A percentile compares a stretch with the other conserved stretches of the same genome.
phyloP scores from a whole-genome alignment of 2,113 vertebrate species.

The Australoheros scitulus region DNA sequence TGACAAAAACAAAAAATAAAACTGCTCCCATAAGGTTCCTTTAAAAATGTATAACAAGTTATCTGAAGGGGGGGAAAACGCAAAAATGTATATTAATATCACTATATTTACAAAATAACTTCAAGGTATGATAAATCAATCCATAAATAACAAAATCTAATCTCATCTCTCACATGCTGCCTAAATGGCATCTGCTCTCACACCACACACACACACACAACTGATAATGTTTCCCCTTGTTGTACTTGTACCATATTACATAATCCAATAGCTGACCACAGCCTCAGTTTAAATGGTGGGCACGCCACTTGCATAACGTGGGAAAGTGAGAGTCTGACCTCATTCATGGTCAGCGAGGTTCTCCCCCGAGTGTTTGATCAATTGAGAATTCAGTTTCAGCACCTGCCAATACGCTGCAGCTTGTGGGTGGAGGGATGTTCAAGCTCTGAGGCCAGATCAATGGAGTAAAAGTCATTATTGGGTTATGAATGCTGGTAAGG shows the following conservation, averaged over 20 bases:
- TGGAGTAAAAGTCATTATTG: conserved; percentile 75
- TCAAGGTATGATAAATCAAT: not conserved
- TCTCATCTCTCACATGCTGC: not conserved
- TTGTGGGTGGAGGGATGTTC: conserved; percentile 49
- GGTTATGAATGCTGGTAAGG: conserved; percentile 65
- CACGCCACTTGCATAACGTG: conserved; percentile 58
- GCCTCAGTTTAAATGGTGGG: not conserved
- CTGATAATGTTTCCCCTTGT: not conserved
- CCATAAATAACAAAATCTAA: not conserved
- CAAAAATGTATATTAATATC: too few relatives aligned
- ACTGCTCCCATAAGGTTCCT: not conserved
- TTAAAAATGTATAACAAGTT: not conserved
- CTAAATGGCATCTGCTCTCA: not conserved
- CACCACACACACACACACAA: not conserved
- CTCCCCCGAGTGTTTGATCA: conserved; percentile 55
- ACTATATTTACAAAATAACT: not conserved
- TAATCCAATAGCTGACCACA: conserved; percentile 4
- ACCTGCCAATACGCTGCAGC: conserved; percentile 64
- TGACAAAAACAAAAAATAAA: not conserved
- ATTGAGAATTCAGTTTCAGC: conserved; percentile 59
- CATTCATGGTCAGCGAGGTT: conserved; percentile 13
- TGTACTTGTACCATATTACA: conserved; percentile 3
- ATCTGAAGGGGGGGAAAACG: not conserved
- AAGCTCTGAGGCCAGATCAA: conserved; percentile 70
- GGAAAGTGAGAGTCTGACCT: conserved; percentile 47